phyloP scores from a whole-genome alignment of 2,113 vertebrate species.

The Corydoras sp. region DNA sequence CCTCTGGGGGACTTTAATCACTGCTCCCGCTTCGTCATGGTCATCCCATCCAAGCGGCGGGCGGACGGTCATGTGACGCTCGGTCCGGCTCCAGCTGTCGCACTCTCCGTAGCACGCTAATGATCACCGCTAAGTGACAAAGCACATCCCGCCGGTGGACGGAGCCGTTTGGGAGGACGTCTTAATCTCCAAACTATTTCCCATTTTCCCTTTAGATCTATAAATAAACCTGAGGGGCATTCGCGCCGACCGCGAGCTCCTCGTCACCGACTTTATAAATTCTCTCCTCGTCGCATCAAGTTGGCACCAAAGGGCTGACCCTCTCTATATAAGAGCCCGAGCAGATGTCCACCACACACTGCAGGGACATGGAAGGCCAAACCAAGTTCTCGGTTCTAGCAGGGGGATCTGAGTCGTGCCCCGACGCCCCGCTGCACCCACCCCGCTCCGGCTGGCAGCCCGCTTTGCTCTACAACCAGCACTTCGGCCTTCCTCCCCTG shows the following conservation, averaged over 20 bases:
- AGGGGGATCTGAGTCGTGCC: neutral
- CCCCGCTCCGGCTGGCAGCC: conserved; percentile 52
- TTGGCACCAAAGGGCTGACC: conserved; percentile 42
- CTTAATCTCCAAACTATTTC: conserved; percentile 59
- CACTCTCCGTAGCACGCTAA: conserved; percentile 34
- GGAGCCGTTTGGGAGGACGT: neutral
- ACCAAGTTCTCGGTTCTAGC: neutral
- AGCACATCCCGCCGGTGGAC: conserved; percentile 26
- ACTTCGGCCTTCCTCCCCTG: conserved; percentile 53
- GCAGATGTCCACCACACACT: conserved; percentile 17
- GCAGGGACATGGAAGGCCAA: conserved; percentile 3
- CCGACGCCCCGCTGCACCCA: conserved; percentile 42
- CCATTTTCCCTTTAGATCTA: conserved; percentile 57
- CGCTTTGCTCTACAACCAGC: conserved; percentile 49
- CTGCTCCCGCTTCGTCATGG: conserved; percentile 14
- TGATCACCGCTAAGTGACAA: conserved; percentile 56
- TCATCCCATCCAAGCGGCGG: neutral
- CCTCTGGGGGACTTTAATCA: conserved; percentile 3
- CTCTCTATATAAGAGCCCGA: conserved; percentile 56
- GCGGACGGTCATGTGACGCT: no score
- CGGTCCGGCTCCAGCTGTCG: neutral
- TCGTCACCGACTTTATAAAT: conserved; percentile 54
- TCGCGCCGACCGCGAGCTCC: conserved; percentile 36
- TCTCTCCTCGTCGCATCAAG: conserved; percentile 51
- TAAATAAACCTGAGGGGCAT: conserved; percentile 65